Evolutionary conservation across 2,113 vertebrate species (phyloP).

Genomic region (Nothobranchius kuhntae): DNA sequence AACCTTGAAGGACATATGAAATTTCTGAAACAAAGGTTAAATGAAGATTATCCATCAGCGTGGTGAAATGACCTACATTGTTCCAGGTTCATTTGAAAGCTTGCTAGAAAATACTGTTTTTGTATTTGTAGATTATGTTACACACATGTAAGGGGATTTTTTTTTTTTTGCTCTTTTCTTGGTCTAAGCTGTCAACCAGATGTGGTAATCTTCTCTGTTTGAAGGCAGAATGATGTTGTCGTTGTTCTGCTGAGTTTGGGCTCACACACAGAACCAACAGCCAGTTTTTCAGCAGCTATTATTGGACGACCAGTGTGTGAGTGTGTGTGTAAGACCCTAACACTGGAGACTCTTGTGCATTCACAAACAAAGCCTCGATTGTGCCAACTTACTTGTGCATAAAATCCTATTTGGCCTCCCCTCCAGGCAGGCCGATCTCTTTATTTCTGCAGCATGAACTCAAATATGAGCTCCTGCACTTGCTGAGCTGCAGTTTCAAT

Average conservation of each 20-base stretch:
- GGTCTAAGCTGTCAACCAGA: neutral
- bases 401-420: slow-evolving; percentile 38
- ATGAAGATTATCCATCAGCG: neutral
- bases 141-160: neutral
- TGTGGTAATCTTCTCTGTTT: neutral
- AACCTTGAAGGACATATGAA: neutral
- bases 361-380: slow-evolving; percentile 21
- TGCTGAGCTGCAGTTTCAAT: slow-evolving; percentile 4
- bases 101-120: neutral
- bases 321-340: neutral
- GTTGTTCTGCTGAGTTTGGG: neutral
- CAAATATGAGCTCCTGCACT: slow-evolving; percentile 7
- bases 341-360: slow-evolving; percentile 5
- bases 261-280: neutral
- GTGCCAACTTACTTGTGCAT: slow-evolving; percentile 38
- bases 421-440: slow-evolving; percentile 12
- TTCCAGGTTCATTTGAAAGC: neutral
- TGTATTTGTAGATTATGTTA: neutral
- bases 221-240: neutral
- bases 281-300: neutral
- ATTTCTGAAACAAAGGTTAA: neutral
- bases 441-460: slow-evolving; percentile 5
- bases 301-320: neutral
- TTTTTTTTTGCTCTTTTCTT: neutral
- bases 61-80: neutral